Conservation (phyloP, 1,140 invertebrate genomes). For the Saccostrea cuccullata region DNA sequence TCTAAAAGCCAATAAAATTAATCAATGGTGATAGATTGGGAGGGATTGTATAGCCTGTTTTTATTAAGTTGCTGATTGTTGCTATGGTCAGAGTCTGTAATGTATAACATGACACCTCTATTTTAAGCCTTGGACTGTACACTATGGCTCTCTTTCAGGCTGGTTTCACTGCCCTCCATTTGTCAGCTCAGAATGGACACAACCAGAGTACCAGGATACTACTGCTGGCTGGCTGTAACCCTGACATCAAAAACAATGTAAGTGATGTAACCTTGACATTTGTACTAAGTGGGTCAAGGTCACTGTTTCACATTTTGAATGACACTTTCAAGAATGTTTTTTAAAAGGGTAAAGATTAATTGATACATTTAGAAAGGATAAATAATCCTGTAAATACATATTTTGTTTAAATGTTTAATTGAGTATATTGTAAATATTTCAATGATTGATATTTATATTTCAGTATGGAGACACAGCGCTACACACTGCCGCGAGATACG, state of each 20-base stretch:
- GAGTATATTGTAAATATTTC: too few species aligned
- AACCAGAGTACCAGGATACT: slow-evolving; percentile 95
- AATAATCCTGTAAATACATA: too few species aligned
- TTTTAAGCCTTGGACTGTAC: background rate
- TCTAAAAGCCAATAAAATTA: slow-evolving; percentile 26
- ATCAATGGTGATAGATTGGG: background rate
- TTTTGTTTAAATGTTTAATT: too few species aligned
- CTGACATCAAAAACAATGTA: slow-evolving; percentile 95
- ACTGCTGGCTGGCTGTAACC: slow-evolving; percentile 90
- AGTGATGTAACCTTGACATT: slow-evolving; percentile 66
- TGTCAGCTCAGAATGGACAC: slow-evolving; percentile 93
- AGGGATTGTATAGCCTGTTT: background rate
- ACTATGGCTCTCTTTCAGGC: slow-evolving; percentile 80
- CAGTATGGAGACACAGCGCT: slow-evolving; percentile 93
- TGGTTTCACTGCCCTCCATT: slow-evolving; percentile 94
- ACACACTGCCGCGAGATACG: slow-evolving; percentile 95
- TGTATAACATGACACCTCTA: background rate
- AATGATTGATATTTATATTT: slow-evolving; percentile 55
- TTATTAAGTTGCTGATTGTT: background rate
- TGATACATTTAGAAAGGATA: background rate
- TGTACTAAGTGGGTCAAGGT: background rate
- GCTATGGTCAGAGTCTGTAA: background rate
- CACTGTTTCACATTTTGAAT: slow-evolving; percentile 24
- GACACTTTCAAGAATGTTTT: background rate
- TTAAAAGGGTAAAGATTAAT: background rate